phyloP scores from a whole-genome alignment of 2,888 invertebrate genomes.

The Willowsia nigromaculata region DNA sequence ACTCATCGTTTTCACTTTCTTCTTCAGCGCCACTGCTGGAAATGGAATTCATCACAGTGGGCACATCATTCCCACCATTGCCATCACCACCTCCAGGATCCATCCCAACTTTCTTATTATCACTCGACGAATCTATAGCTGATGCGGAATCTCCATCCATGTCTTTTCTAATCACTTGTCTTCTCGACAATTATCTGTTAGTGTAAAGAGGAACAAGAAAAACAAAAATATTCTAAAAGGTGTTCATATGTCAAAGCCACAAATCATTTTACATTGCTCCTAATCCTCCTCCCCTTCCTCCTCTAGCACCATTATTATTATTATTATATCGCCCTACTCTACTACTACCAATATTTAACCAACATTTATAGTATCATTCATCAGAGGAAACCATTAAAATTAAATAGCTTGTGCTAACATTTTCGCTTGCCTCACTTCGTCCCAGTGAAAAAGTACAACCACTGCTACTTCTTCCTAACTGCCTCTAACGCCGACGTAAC shows the following conservation, averaged over 20 bases:
- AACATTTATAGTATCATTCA: not conserved
- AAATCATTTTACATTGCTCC: not conserved
- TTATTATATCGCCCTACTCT: not conserved
- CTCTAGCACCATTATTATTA: not conserved
- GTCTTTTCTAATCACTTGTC: not conserved
- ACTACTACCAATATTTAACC: not conserved
- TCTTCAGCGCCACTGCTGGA: constrained; percentile 57
- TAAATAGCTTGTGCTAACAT: not conserved
- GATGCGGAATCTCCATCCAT: constrained; percentile 39
- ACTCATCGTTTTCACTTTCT: constrained; percentile 62
- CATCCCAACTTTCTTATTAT: constrained; percentile 37
- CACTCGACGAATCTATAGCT: constrained; percentile 47
- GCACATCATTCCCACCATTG: not conserved
- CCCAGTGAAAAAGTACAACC: too few species aligned
- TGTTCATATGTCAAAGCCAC: not conserved
- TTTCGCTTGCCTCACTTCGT: not conserved
- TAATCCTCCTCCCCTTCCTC: too few species aligned
- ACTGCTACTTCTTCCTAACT: not conserved
- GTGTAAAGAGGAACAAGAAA: constrained; percentile 32
- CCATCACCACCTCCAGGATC: constrained; percentile 36
- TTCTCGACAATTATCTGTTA: constrained; percentile 34
- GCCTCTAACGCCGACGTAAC: not conserved
- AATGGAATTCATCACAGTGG: constrained; percentile 9
- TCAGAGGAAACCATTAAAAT: not conserved
- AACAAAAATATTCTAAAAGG: constrained; percentile 17